Base-by-base conservation (phyloP, 1,140 invertebrate species). In the Subanguina moxae region DNA sequence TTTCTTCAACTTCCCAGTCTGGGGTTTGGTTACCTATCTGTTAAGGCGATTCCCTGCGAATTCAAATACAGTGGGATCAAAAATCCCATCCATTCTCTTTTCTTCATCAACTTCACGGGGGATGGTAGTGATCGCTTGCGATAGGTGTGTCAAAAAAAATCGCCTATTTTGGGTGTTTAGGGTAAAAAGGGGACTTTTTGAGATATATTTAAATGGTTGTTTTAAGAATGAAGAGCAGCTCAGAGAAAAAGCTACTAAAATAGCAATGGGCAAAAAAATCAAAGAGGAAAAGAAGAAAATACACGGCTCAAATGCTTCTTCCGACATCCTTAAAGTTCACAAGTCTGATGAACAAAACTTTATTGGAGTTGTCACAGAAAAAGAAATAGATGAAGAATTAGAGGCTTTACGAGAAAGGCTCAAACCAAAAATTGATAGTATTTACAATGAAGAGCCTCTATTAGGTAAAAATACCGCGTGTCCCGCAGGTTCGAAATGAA, bases 211-310 rank as follows among this genome's bases (percentile, higher is more conserved):
- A n/a, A n/a, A n/a, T n/a, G n/a, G n/a, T n/a, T 25, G 8, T 3
- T 52, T 52, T 52, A 3, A 52, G 48, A 52, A 19, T 21, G 52
- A 71, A 42, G 70, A 71, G 19, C 30, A 67, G 43, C n/a, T 68
- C 15, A 38, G 56, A 19, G 11, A 32, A 27, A 66, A 38, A 65
- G 69, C 69, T 13, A 3, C n/a, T 17, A 28, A 58, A 64, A 52
- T 64, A n/a, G 68, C 57, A 8, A 48, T 62, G 28, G 69, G 69
- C 19, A 17, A 68, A 27, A 71, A 73, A 38, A 67, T 67, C 19
- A 72, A 72, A 48, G 70, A 64, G 28, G 11, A 45, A 38, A 72
- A 72, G 72, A 23, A 38, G 19, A 56, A 64, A 64, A 17, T 21
- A 56, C 42, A 56, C 27, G 62, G 62, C 17, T 1, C 42, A 27